A percentile compares a stretch with the other conserved stretches of the same genome.
Conservation (phyloP, 1,140 invertebrate species). For the Prorops nasuta region DNA sequence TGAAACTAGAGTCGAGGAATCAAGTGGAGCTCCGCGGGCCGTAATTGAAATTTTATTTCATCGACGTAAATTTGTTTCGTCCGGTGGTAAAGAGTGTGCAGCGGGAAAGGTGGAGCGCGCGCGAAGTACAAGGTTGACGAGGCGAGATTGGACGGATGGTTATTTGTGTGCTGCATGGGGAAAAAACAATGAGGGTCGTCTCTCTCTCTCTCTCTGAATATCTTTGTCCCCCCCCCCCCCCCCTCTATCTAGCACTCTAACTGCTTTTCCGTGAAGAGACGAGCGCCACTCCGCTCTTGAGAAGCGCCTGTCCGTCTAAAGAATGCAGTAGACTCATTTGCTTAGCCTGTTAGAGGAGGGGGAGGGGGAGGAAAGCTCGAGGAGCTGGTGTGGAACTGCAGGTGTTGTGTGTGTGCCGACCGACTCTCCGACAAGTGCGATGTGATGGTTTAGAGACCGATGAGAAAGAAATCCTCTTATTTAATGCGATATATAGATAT, state of each 20-base stretch:
- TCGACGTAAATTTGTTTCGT: slow-evolving; percentile 24
- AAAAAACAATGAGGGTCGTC: slow-evolving; percentile 10
- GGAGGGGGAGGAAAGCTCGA: too few relatives aligned
- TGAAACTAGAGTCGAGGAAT: too few relatives aligned
- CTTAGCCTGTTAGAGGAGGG: slow-evolving; percentile 37
- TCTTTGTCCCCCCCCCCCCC: neutral
- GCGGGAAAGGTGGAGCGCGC: neutral
- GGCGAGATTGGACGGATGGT: slow-evolving; percentile 18
- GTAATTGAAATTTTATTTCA: slow-evolving; percentile 34
- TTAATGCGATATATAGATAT: too few relatives aligned
- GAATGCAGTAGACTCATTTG: slow-evolving; percentile 44
- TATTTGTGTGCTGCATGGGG: slow-evolving; percentile 3
- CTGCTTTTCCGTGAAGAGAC: neutral
- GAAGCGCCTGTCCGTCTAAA: slow-evolving; percentile 38
- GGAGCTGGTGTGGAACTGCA: neutral
- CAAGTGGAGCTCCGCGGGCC: too few relatives aligned
- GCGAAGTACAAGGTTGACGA: slow-evolving; percentile 8
- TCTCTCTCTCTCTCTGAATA: slow-evolving; percentile 6
- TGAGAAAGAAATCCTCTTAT: too few relatives aligned
- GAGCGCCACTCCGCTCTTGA: slow-evolving; percentile 30
- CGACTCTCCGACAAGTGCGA: too few relatives aligned
- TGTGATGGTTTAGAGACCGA: too few relatives aligned
- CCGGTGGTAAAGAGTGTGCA: too few relatives aligned
- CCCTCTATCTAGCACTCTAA: slow-evolving; percentile 6
- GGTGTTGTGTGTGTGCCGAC: neutral